Base-by-base conservation (phyloP, 2,113 vertebrate genomes). In the Gadus chalcogrammus region DNA sequence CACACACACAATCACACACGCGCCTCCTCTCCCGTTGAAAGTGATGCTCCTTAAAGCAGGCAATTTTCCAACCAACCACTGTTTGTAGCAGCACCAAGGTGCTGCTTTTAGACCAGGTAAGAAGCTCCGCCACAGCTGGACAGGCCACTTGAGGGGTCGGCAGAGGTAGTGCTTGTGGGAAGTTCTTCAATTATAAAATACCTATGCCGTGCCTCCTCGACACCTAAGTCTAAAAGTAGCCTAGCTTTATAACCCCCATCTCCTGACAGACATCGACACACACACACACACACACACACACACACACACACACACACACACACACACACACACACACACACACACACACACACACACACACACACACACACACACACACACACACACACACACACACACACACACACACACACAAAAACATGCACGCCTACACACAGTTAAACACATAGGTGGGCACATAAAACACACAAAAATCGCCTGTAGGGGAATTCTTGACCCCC, bases 211-310 rank as follows among this genome's bases (percentile, higher is more conserved):
- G 73, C 70, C 79, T 75, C 82, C 77, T 74, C 76, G 77, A 78
- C 79, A 73, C 69, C 77, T 69, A 28, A 68, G 77, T 69, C 78
- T 85, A 88, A 87, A 85, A 89, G 83, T 89, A 83, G 75, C 80
- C 69, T 38, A 20, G 42, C 65, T 59, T 18, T 59, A 20, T 80
- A 74, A 65, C 76, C 68, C 67, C 75, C 78, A 71, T 11, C 52
- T 60, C 60, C 71, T 81, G 71, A 78, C 35, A 68, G 71, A 78
- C 61, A 42, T 42, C 12, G 61, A 2, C 53, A 38, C 59, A 53
- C 48, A 38, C 35, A 42, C 17, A 38, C 64, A 42, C 64, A n/a
- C 64, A 18, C 35, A 38, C 31, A 15, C 64, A 18, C 64, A 65
- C 64, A 52, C 64, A 8, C 11, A 58, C 80, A 82, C 35, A 72